A percentile compares a stretch with the other conserved stretches of the same genome.
phyloP scores from a whole-genome alignment of 1,140 invertebrate species.

The Drosophila carrolli region DNA sequence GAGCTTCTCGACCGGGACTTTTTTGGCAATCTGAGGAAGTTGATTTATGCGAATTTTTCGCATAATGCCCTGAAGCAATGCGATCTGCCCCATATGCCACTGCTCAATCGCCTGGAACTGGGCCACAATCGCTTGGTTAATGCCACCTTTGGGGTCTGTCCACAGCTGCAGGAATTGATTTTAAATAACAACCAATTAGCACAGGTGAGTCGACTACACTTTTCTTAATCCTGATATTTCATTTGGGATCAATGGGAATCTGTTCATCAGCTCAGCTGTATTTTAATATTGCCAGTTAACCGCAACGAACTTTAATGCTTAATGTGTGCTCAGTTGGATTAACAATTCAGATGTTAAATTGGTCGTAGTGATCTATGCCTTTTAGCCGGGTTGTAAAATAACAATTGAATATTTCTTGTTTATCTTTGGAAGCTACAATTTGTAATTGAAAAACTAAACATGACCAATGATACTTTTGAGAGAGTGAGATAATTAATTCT shows the following conservation, averaged over 20 bases:
- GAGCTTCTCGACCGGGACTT: conserved; percentile 43
- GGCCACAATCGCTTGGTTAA: conserved; percentile 63
- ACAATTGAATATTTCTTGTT: conserved; percentile 12
- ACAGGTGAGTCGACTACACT: conserved; percentile 45
- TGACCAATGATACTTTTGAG: background rate
- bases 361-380: conserved; percentile 9
- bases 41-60: conserved; percentile 76
- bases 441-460: background rate
- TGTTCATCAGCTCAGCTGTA: conserved; percentile 6
- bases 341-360: conserved; percentile 20
- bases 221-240: too few species aligned
- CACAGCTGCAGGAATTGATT: conserved; percentile 50
- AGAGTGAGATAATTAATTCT: conserved; percentile 10
- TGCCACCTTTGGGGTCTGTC: conserved; percentile 51
- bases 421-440: background rate
- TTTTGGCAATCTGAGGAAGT: conserved; percentile 48
- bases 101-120: conserved; percentile 63
- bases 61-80: conserved; percentile 55
- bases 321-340: conserved; percentile 2
- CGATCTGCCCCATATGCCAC: conserved; percentile 51
- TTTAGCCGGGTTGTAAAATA: background rate
- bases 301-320: conserved; percentile 18
- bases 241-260: background rate
- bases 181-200: conserved; percentile 62
- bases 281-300: conserved; percentile 26